Base-by-base conservation (phyloP, 2,113 vertebrate species). In the Fregata magnificens region DNA sequence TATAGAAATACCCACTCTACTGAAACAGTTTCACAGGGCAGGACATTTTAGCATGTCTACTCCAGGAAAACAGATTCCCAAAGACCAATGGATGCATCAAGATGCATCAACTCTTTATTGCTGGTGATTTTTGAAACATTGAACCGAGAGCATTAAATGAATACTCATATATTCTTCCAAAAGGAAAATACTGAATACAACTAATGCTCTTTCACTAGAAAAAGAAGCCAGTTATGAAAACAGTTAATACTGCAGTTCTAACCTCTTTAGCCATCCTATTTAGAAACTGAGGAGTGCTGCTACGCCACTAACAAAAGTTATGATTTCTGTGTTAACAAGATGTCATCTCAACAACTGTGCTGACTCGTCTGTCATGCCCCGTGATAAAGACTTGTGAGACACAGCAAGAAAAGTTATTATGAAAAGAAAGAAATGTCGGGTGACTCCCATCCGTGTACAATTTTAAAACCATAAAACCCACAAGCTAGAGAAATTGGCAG, bases 401-500 rank as follows among this genome's bases (percentile, higher is more conserved):
- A 1, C 70, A 29, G 36, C 22, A n/a, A 62, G 66, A 42, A 80
- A 82, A 79, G 73, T 40, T 74, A 56, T 26, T 85, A 55, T 1
- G 34, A 31, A 34, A 49, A 77, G 62, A 63, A 70, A 82, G n/a
- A 78, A 62, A 10, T 4, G 21, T 20, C 7, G 6, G 22, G 88
- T 25, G 34, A 89, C 81, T 82, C 78, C 82, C 56, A 62, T 42
- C 70, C 78, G 19, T 6, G 53, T 10, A 32, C 44, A 87, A 24
- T 78, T 87, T 71, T 40, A 50, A 94, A 77, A 67, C 52, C 42
- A 38, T 53, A 81, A 77, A 24, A 14, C 18, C 16, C 49, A 32
- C 45, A 45, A 84, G 73, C 55, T 49, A 66, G 44, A 87, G 71
- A 49, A 91, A 66, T 31, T 93, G 94, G 94, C 94, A 95, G 94